Conservation (phyloP, 1,140 invertebrate genomes). For the Drosophila repletoides region DNA sequence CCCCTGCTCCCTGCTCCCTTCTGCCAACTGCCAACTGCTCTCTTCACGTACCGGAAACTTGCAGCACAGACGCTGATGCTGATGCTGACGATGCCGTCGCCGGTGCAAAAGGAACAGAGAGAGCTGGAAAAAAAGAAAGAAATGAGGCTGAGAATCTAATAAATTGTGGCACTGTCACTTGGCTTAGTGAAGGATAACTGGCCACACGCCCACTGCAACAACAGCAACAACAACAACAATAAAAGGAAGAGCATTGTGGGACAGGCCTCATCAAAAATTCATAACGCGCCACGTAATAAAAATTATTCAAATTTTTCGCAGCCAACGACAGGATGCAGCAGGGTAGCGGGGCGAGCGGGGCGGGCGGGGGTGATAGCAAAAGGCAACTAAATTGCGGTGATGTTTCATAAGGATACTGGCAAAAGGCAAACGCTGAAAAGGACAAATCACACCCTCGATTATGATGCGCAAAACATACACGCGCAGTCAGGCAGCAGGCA, state of each 20-base stretch:
- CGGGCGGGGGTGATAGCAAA: constrained; percentile 6
- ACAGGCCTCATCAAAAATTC: constrained; percentile 78
- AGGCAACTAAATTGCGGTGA: constrained; percentile 75
- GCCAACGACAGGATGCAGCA: constrained; percentile 23
- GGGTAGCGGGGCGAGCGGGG: not conserved
- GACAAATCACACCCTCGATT: constrained; percentile 81
- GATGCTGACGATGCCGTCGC: constrained; percentile 37
- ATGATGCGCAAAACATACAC: constrained; percentile 57
- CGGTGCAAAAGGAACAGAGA: constrained; percentile 3
- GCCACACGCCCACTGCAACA: constrained; percentile 54
- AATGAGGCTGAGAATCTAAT: constrained; percentile 77
- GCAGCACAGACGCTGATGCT: constrained; percentile 67
- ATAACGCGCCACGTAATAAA: constrained; percentile 81
- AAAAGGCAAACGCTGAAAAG: constrained; percentile 56
- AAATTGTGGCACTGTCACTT: constrained; percentile 81
- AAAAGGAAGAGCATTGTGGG: constrained; percentile 20
- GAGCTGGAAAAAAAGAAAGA: constrained; percentile 35
- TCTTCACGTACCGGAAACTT: constrained; percentile 63
- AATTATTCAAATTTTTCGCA: constrained; percentile 82
- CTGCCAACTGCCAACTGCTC: not conserved
- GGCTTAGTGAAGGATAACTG: constrained; percentile 80
- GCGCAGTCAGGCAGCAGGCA: constrained; percentile 6
- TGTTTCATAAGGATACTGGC: constrained; percentile 68
- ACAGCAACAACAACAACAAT: constrained; percentile 31
- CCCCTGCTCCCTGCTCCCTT: not conserved